phyloP scores from a whole-genome alignment of 2,797 vertebrate species.

The Brachyrhaphis roseni region DNA sequence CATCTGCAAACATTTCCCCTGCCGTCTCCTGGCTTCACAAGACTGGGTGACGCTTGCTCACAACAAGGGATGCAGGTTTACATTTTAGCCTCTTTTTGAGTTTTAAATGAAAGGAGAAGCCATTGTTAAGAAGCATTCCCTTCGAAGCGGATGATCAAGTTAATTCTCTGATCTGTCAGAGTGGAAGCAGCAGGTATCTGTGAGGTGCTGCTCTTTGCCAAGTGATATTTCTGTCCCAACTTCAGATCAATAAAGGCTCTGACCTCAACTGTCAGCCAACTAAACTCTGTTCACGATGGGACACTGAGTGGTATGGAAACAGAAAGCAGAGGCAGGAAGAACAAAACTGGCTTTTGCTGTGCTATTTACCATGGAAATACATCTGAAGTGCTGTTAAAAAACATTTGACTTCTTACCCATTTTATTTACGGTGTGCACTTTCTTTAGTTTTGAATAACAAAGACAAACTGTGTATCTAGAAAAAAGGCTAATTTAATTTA shows the following conservation, averaged over 20 bases:
- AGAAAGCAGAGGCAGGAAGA: not conserved
- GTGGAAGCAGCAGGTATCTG: conserved; percentile 57
- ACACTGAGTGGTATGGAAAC: conserved; percentile 20
- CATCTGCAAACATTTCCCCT: conserved; percentile 25
- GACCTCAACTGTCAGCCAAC: conserved; percentile 72
- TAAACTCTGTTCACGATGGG: conserved; percentile 42
- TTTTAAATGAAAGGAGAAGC: conserved; percentile 14
- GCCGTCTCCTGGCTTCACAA: conserved; percentile 21
- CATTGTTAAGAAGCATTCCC: not conserved
- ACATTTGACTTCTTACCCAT: not conserved
- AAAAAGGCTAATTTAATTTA: not conserved
- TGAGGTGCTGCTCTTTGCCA: conserved; percentile 55
- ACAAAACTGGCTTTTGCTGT: not conserved
- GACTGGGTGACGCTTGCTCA: conserved; percentile 23
- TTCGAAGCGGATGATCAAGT: conserved; percentile 29
- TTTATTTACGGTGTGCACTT: not conserved
- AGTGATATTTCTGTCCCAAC: conserved; percentile 63
- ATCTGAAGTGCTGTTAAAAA: not conserved
- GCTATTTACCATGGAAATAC: not conserved
- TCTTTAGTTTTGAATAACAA: not conserved
- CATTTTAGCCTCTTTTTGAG: conserved; percentile 7
- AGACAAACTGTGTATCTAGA: not conserved
- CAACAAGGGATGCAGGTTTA: conserved; percentile 7
- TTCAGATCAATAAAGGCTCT: conserved; percentile 67
- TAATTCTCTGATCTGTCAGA: conserved; percentile 45